phyloP scores from a whole-genome alignment of 2,113 vertebrate genomes.

The Leptosomus discolor region DNA sequence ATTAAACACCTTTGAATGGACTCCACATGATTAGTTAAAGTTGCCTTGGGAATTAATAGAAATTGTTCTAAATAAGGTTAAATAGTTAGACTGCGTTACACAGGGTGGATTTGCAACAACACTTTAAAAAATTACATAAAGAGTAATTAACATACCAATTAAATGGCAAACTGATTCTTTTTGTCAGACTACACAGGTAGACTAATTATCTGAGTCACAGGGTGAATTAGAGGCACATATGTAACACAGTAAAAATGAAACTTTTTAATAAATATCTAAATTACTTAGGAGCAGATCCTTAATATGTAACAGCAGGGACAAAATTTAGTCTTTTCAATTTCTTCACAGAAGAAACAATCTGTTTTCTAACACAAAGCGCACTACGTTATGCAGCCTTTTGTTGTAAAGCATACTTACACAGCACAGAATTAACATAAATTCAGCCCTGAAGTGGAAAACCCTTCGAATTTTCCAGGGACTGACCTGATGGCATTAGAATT shows the following conservation, averaged over 20 bases:
- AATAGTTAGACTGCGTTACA: background rate
- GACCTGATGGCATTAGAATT: background rate
- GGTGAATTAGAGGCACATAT: background rate
- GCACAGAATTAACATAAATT: background rate
- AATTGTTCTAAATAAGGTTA: background rate
- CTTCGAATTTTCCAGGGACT: background rate
- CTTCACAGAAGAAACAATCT: background rate
- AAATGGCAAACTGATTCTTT: background rate
- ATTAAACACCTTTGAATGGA: background rate
- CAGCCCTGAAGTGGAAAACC: background rate
- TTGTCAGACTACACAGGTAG: background rate
- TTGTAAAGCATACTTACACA: background rate
- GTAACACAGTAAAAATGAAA: background rate
- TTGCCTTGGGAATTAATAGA: background rate
- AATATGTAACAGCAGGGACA: background rate
- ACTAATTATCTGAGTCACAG: background rate
- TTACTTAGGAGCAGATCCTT: background rate
- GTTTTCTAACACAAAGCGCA: background rate
- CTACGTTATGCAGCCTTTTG: background rate
- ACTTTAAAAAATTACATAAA: background rate
- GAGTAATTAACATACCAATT: conserved; percentile 22
- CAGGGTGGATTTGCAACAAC: background rate
- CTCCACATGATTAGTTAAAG: background rate
- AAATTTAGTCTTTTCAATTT: background rate
- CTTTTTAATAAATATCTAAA: background rate